Evolutionary conservation across 2,113 vertebrate species (phyloP).

Genomic region (Planiliza haematocheilus): DNA sequence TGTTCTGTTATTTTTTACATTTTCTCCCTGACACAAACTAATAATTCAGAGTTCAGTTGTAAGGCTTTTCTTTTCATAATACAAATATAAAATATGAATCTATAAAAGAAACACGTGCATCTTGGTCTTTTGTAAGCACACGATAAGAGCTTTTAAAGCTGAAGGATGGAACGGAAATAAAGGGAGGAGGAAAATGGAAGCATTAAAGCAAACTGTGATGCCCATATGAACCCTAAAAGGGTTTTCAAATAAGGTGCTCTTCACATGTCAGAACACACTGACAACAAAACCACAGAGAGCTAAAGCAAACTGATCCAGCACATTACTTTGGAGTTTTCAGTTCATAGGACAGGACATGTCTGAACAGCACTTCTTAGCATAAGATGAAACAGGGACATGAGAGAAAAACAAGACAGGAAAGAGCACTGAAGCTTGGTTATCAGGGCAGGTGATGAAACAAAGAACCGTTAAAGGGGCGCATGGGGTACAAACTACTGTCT

Average conservation of each 20-base stretch:
- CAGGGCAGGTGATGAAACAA: conserved; percentile 8
- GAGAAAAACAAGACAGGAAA: conserved; percentile 1
- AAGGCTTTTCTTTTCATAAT: not conserved
- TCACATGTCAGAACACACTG: conserved; percentile 6
- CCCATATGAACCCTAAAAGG: conserved; percentile 10
- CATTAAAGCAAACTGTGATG: conserved; percentile 19
- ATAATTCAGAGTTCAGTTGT: conserved; percentile 20
- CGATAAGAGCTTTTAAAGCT: not conserved
- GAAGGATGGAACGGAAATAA: conserved; percentile 14
- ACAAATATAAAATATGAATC: conserved; percentile 21
- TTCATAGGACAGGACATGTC: not conserved
- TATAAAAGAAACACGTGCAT: conserved; percentile 1
- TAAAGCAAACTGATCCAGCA: conserved; percentile 9
- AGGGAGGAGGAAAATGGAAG: not conserved
- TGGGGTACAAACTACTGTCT: not conserved
- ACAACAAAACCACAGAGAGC: not conserved
- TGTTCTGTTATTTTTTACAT: not conserved
- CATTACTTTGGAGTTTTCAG: conserved; percentile 9
- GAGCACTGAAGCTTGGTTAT: not conserved
- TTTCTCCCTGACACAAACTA: not conserved
- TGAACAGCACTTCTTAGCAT: not conserved
- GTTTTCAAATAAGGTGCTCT: conserved; percentile 13
- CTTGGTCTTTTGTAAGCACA: not conserved
- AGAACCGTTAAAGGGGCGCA: not conserved
- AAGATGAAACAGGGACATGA: not conserved